Evolutionary conservation across 1,140 invertebrate genomes (phyloP).

Genomic region (Drosophila arawakana): DNA sequence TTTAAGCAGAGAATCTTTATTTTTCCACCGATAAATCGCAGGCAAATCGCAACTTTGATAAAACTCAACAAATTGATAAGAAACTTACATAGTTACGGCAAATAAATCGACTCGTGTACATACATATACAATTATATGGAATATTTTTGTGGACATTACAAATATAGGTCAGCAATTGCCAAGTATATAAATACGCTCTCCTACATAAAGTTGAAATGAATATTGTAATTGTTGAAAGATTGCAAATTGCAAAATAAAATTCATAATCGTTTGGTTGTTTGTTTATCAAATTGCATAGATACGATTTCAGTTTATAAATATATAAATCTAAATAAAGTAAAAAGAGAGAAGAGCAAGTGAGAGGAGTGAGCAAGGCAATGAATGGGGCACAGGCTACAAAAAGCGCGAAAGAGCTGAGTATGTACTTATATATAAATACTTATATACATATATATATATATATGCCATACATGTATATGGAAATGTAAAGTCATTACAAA

Average conservation of each 20-base stretch:
- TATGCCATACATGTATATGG: slow-evolving; percentile 68
- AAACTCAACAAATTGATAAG: slow-evolving; percentile 25
- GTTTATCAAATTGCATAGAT: slow-evolving; percentile 46
- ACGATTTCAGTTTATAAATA: slow-evolving; percentile 45
- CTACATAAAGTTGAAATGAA: slow-evolving; percentile 14
- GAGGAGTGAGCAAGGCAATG: not conserved
- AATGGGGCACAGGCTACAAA: slow-evolving; percentile 38
- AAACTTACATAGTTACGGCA: slow-evolving; percentile 46
- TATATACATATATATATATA: slow-evolving; percentile 52
- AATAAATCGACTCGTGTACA: slow-evolving; percentile 37
- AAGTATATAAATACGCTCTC: not conserved
- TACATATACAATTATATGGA: slow-evolving; percentile 47
- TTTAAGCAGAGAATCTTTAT: slow-evolving; percentile 57
- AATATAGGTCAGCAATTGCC: slow-evolving; percentile 21
- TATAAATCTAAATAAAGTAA: slow-evolving; percentile 42
- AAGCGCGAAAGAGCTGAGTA: slow-evolving; percentile 35
- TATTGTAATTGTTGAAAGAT: slow-evolving; percentile 59
- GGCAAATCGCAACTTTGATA: slow-evolving; percentile 34
- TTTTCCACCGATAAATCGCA: slow-evolving; percentile 74
- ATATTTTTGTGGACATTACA: slow-evolving; percentile 68
- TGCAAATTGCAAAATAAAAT: slow-evolving; percentile 42
- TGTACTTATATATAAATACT: slow-evolving; percentile 36
- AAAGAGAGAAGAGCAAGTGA: slow-evolving; percentile 27
- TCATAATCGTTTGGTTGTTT: slow-evolving; percentile 55
- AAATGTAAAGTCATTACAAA: slow-evolving; percentile 76